Base-by-base conservation (phyloP, 2,797 vertebrate species). In the Poecilia velifera region DNA sequence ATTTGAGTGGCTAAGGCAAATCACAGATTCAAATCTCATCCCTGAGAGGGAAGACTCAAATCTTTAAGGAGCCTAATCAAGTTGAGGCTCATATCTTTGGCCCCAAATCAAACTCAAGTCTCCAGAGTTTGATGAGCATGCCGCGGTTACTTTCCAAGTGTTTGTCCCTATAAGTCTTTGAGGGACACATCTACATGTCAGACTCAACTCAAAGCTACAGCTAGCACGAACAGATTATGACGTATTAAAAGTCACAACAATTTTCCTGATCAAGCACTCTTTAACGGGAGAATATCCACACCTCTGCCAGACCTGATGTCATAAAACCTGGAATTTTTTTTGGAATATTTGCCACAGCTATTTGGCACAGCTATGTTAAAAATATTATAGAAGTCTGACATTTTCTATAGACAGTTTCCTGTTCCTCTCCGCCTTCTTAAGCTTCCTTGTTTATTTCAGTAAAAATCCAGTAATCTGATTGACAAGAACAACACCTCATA, bases 401-500 rank as follows among this genome's bases (percentile, higher is more conserved):
- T 5, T n/a, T 43, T n/a, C 22, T 70, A 14, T 25, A 25, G 64
- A 22, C 36, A 43, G 66, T 45, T 43, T 70, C 10, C 22, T 70
- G 39, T n/a, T 45, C 18, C 66, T 25, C 66, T 45, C 39, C 39
- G 13, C 25, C 66, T 41, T 41, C 66, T 43, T 14, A 70, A n/a
- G 66, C 10, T 70, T 70, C 66, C 6, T 13, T 43, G 66, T 70
- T 45, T 43, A 45, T 70, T 70, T 70, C 39, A 70, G 46, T 51
- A 66, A 73, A 51, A 73, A 36, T 47, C 18, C 12, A 53, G 47
- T 53, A 51, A 53, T 36, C 47, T 53, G 22, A 73, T 43, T 16
- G 53, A 51, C 68, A 71, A 39, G 25, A 71, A 71, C 25, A 70
- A 70, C 66, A n/a, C 31, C 74, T 45, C 71, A 41, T 45, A 57